Evolutionary conservation across 2,888 invertebrate genomes (phyloP), one percentile per base, ranked within the genome.

Genomic region (Cephonodes hylas): DNA sequence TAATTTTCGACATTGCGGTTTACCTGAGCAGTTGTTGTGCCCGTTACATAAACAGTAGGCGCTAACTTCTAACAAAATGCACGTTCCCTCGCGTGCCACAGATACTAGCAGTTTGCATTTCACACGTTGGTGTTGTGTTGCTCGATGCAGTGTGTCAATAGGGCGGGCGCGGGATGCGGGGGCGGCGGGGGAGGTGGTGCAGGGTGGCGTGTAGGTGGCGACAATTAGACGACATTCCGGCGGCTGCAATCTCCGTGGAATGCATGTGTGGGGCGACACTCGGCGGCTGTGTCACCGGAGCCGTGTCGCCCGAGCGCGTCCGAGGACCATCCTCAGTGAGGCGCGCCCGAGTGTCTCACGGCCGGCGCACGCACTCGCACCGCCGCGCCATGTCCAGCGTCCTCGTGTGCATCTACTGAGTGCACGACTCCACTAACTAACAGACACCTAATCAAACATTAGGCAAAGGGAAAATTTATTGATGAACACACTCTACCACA

Each of bases 221-320:
- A 79, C 75, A 76, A 74, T 76, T 76, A 78, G 76, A 66, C 64
- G 68, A 73, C 71, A 75, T 79, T 75, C 77, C 73, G 63, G 69
- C 61, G 71, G 71, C 73, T 77, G 76, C 79, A 76, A 77, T 79
- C 78, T 75, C 70, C 73, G 71, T 70, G 75, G 78, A 76, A 79
- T 79, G 75, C 74, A 71, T 74, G 71, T 64, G 66, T n/a, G 38
- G 38, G 13, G 69, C 27, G 27, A 3, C 7, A n/a, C n/a, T n/a
- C n/a, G 38, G 38, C 38, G 38, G 4, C 38, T 38, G 38, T n/a
- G 3, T n/a, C 38, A n/a, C 38, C 13, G 10, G 13, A 38, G 13
- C n/a, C 10, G 4, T n/a, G n/a, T 38, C n/a, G n/a, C 38, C n/a
- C n/a, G 38, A 38, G 38, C 10, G 38, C 38, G 13, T 10, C 38